These are phyloP conservation scores for Cephus runcator DNA, from an alignment of 2,888 invertebrate species.

Conservation along the genomic window DNA sequence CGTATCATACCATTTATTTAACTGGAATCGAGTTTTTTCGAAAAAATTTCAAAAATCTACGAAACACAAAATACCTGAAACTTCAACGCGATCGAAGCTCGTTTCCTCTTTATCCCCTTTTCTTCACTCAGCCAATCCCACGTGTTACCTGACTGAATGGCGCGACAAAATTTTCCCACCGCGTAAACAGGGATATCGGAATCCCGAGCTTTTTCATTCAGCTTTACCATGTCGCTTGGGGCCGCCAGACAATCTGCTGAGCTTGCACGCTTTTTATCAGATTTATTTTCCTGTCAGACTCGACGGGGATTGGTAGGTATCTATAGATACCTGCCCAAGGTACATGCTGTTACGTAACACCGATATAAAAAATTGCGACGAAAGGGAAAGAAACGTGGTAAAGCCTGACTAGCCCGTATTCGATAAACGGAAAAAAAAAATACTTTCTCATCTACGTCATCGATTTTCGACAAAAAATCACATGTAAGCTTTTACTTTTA, in stretches of 20 bases:
- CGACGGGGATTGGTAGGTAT: not conserved
- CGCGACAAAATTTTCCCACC: conserved; percentile 28
- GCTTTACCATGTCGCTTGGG: conserved; percentile 2
- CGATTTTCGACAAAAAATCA: not conserved
- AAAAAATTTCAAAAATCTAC: not conserved
- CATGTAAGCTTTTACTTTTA: not conserved
- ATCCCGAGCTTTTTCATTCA: conserved; percentile 19
- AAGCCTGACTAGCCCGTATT: too few species aligned
- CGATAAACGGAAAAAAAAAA: not conserved
- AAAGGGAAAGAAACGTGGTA: not conserved
- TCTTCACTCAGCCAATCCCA: not conserved
- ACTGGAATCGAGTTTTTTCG: not conserved
- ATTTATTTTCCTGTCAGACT: conserved; percentile 17
- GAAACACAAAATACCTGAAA: not conserved
- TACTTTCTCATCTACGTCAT: not conserved
- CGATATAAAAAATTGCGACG: not conserved
- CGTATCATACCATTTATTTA: not conserved
- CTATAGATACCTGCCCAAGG: not conserved
- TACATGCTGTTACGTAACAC: not conserved
- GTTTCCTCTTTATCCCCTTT: not conserved
- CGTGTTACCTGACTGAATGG: not conserved
- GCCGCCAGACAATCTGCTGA: conserved; percentile 14
- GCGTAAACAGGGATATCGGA: conserved; percentile 34
- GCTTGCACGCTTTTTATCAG: conserved; percentile 18
- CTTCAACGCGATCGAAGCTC: not conserved